These are phyloP conservation scores for Petrolisthes manimaculis DNA, from an alignment of 2,888 invertebrate genomes.

Conservation along the genomic window DNA sequence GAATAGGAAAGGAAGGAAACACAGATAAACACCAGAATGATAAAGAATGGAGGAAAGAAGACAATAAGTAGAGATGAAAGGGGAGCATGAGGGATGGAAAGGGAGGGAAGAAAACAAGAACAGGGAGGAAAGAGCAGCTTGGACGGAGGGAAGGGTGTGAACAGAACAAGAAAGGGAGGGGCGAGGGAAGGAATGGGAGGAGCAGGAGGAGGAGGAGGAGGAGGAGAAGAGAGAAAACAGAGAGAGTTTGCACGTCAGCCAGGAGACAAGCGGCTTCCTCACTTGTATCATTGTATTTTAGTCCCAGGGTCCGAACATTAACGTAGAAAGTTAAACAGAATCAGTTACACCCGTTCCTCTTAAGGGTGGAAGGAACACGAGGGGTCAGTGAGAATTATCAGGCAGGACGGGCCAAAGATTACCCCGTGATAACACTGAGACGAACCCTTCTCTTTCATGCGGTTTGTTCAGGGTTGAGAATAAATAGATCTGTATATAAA, in stretches of 20 bases:
- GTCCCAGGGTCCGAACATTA: conserved; percentile 28
- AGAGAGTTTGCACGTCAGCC: conserved; percentile 1
- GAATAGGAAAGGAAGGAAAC: neutral
- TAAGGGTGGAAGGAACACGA: conserved; percentile 19
- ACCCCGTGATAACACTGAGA: conserved; percentile 33
- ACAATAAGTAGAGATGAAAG: neutral
- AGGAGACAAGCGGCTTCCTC: conserved; percentile 28
- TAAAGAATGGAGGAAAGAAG: neutral
- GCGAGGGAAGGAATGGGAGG: neutral
- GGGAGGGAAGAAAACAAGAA: neutral
- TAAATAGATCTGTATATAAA: conserved; percentile 47
- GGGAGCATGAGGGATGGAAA: neutral
- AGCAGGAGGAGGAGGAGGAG: conserved; percentile 10
- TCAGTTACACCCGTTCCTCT: conserved; percentile 27
- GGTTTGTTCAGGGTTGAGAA: conserved; percentile 36
- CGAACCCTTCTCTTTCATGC: conserved; percentile 32
- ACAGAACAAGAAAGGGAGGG: neutral
- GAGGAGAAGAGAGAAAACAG: conserved; percentile 23
- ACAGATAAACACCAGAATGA: neutral
- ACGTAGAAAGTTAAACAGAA: conserved; percentile 29
- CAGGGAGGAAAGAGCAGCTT: neutral
- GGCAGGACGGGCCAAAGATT: conserved; percentile 32
- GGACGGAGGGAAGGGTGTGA: neutral
- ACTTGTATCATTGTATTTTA: conserved; percentile 35
- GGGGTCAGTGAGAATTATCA: conserved; percentile 32